Base-by-base conservation (phyloP, 2,113 vertebrate genomes). In the Oreocharis arfaki region DNA sequence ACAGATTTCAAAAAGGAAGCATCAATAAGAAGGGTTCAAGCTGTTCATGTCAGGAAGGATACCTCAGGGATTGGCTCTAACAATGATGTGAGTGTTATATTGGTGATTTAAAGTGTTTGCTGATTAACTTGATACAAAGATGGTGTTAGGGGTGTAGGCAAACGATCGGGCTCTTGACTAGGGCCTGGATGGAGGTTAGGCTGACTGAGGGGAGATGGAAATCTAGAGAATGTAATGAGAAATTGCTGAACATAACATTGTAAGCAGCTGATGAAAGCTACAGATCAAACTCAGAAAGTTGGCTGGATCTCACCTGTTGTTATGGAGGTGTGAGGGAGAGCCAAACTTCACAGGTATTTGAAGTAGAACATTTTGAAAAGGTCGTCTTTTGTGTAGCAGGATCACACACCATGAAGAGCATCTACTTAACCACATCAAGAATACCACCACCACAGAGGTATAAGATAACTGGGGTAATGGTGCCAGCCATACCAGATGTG, bases 11-110 rank as follows among this genome's bases (percentile, higher is more conserved):
- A 42, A 52, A 76, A 39, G 18, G 10, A 77, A 46, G 9, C 18
- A 5, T 84, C 39, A 59, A 1, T 41, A 50, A 39, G 30, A 84
- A 67, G 18, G 23, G 5, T 73, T 60, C 6, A 17, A 30, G n/a
- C 44, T 64, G n/a, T 69, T 84, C 7, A 6, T 81, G 69, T 65
- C n/a, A 52, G 74, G 82, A 77, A 60, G 49, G 64, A 6, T 47
- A 10, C 21, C 46, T 35, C 50, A 61, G 22, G 23, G 22, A 22
- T 12, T 59, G 35, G 2, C 46, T 81, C 11, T 84, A 42, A 52
- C 49, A 2, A 0, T 18, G 55, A 16, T 32, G 13, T 52, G 17
- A 16, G 1, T 50, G 33, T 35, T 61, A 6, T 32, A 22, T 28
- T 42, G 37, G 35, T 56, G 60, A 82, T 65, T 46, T 63, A 7